Evolutionary conservation across 2,888 invertebrate species (phyloP), one percentile per base, ranked within the genome.

Genomic region (Heliothis peltigera): DNA sequence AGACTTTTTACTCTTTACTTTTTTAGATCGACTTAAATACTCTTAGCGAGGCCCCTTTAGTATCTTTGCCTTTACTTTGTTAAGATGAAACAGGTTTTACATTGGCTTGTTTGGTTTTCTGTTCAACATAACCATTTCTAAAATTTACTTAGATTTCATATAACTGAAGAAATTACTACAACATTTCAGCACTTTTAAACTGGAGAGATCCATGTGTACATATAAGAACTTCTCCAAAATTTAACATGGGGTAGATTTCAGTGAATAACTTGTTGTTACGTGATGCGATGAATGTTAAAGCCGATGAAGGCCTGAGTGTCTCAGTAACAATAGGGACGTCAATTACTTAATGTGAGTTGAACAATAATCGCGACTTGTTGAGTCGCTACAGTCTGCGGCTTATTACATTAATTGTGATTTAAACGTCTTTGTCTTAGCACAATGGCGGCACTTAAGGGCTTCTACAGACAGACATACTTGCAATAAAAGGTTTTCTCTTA

Each of bases 401-500:
- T 52, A 55, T 63, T 75, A 48, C 39, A 72, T 58, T 58, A 55
- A 75, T 63, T 63, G 51, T 19, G 63, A 48, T 52, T 63, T 48
- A 58, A 75, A 42, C 25, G 32, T 48, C 51, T 61, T 68, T 74
- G 55, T 68, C 35, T 48, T 47, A 19, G n/a, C 12, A 53, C 48
- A 61, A 46, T 61, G n/a, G 10, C 17, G 3, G 22, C 8, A 25
- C 21, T 15, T 28, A 2, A 59, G 15, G 63, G 46, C 22, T 10
- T 6, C 21, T 1, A 15, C 8, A 39, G n/a, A n/a, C 39, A 39
- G 39, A 39, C 39, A 39, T 4, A 39, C 39, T n/a, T 39, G 39
- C 39, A 39, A 39, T 39, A 39, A 39, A 39, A n/a, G 39, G 39
- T 39, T n/a, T 39, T 39, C 39, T 39, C 39, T n/a, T 39, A n/a